Evolutionary conservation across 2,113 vertebrate genomes (phyloP).

Genomic region (Neomonachus schauinslandi): DNA sequence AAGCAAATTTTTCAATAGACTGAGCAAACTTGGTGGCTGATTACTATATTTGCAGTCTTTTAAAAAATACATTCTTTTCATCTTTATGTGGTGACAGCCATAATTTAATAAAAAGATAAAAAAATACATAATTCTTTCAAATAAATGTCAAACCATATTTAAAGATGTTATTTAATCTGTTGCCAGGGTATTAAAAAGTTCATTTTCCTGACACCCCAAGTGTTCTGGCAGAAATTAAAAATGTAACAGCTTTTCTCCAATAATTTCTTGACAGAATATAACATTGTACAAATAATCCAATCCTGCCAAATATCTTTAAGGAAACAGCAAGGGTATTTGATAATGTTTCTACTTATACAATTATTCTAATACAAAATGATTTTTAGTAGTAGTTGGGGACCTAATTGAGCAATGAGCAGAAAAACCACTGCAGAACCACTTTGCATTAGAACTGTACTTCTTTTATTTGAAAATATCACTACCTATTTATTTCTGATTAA

Average conservation of each 20-base stretch:
- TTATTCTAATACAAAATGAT: constrained; percentile 57
- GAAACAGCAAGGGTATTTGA: constrained; percentile 72
- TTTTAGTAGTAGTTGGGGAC: constrained; percentile 56
- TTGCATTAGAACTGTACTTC: background rate
- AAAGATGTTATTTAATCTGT: constrained; percentile 84
- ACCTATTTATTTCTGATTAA: constrained; percentile 22
- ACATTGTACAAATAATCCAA: constrained; percentile 65
- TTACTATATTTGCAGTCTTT: constrained; percentile 36
- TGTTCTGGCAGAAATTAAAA: constrained; percentile 83
- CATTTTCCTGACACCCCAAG: constrained; percentile 83
- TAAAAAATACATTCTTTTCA: constrained; percentile 45
- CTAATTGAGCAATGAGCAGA: background rate
- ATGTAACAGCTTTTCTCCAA: constrained; percentile 75
- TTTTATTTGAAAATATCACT: constrained; percentile 25
- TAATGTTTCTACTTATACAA: constrained; percentile 45
- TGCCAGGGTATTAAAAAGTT: constrained; percentile 83
- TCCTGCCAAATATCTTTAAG: constrained; percentile 66
- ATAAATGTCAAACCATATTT: constrained; percentile 84
- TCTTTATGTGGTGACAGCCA: constrained; percentile 38
- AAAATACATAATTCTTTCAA: constrained; percentile 79
- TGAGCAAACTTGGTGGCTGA: background rate
- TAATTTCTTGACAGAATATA: constrained; percentile 65
- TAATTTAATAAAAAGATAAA: constrained; percentile 79
- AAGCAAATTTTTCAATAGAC: constrained; percentile 20
- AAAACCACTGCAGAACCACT: background rate